Evolutionary conservation across 2,888 invertebrate species (phyloP).

Genomic region (Eledone cirrhosa): DNA sequence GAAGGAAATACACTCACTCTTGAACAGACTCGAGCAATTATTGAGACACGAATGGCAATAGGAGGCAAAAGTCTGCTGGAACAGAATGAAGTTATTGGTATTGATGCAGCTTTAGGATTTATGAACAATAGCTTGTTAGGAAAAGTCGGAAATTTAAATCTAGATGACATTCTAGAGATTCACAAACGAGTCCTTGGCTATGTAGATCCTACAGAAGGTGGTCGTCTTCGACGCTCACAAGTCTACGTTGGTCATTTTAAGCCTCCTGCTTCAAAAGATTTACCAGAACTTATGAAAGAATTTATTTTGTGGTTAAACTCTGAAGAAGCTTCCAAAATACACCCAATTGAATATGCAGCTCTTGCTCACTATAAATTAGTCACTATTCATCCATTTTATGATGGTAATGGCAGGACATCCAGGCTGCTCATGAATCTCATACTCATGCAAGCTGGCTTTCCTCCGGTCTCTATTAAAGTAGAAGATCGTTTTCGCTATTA

Average conservation of each 20-base stretch:
- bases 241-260: constrained; percentile 96
- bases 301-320: constrained; percentile 91
- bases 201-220: constrained; percentile 92
- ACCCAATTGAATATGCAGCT: constrained; percentile 94
- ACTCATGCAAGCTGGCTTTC: constrained; percentile 90
- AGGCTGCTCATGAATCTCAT: constrained; percentile 95
- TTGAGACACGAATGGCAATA: constrained; percentile 83
- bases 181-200: constrained; percentile 92
- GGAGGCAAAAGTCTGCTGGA: constrained; percentile 93
- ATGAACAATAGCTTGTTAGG: constrained; percentile 75
- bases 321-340: constrained; percentile 83
- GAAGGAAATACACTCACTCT: constrained; percentile 97
- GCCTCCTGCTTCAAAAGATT: constrained; percentile 86
- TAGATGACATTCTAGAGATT: constrained; percentile 89
- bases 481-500: constrained; percentile 79
- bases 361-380: constrained; percentile 96
- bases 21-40: constrained; percentile 86
- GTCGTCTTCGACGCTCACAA: constrained; percentile 77
- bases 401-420: constrained; percentile 96
- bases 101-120: constrained; percentile 94
- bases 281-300: constrained; percentile 83
- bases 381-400: constrained; percentile 95
- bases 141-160: constrained; percentile 79
- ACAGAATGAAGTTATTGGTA: constrained; percentile 90
- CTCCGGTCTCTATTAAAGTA: constrained; percentile 92